Percentiles rank a stretch among this genome's conserved stretches.
Evolutionary conservation across 2,888 invertebrate genomes (phyloP).

Genomic region (Diarsia mendica): DNA sequence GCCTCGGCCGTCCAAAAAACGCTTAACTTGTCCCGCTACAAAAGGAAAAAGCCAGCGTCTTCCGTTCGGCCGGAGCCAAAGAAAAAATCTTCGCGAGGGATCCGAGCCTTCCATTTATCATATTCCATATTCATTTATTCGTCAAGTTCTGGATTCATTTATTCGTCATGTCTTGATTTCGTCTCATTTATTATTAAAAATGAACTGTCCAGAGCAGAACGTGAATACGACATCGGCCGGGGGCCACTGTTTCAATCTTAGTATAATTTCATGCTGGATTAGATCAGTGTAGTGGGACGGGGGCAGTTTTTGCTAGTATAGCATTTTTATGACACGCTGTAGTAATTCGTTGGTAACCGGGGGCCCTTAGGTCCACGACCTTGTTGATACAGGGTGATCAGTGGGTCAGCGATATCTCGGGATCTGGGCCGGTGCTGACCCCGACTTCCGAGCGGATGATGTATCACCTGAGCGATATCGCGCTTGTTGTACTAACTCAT

Average conservation of each 20-base stretch:
- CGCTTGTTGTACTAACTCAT: conserved; percentile 71
- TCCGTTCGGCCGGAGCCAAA: conserved; percentile 89
- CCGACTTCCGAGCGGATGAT: conserved; percentile 75
- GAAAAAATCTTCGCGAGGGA: conserved; percentile 90
- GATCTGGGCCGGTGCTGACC: conserved; percentile 79
- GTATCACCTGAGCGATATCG: conserved; percentile 77
- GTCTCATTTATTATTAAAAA: conserved; percentile 91
- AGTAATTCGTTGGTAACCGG: conserved; percentile 30
- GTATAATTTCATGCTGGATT: conserved; percentile 88
- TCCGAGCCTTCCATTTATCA: conserved; percentile 89
- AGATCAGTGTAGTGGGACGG: conserved; percentile 74
- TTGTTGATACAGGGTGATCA: conserved; percentile 69
- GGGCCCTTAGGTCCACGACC: conserved; percentile 52
- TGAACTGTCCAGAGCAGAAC: conserved; percentile 90
- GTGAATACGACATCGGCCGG: conserved; percentile 83
- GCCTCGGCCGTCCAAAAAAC: conserved; percentile 87
- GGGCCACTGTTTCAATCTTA: conserved; percentile 89
- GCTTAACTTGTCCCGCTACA: conserved; percentile 90
- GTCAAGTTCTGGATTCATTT: conserved; percentile 91
- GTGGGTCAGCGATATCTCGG: conserved; percentile 79
- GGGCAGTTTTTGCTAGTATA: conserved; percentile 68
- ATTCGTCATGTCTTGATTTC: conserved; percentile 91
- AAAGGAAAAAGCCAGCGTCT: conserved; percentile 90
- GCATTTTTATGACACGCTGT: conserved; percentile 38
- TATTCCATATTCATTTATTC: conserved; percentile 91